A percentile compares a stretch with the other conserved stretches of the same genome.
Conservation (phyloP, 2,113 vertebrate species). For the Clarias gariepinus region DNA sequence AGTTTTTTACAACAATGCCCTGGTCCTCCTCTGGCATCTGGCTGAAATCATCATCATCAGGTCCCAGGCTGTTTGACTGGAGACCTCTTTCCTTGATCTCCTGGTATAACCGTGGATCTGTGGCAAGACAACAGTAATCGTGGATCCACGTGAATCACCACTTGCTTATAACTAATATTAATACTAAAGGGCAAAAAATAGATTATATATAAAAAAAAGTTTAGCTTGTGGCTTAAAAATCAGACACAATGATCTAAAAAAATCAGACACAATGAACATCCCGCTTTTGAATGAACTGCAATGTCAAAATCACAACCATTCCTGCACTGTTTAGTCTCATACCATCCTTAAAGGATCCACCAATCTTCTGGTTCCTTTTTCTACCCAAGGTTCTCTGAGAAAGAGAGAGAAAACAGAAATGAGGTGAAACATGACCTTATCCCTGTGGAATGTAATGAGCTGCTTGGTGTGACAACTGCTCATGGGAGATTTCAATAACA, state of each 20-base stretch:
- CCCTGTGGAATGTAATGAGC: conserved; percentile 15
- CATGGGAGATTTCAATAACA: background rate
- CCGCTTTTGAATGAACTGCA: background rate
- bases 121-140: background rate
- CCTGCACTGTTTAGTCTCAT: conserved; percentile 59
- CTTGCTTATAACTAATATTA: background rate
- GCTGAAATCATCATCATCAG: conserved; percentile 76
- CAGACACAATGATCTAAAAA: background rate
- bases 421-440: conserved; percentile 16
- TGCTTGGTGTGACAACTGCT: conserved; percentile 5
- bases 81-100: conserved; percentile 92
- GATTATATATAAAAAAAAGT: background rate
- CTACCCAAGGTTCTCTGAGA: conserved; percentile 79
- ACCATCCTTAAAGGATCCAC: conserved; percentile 96
- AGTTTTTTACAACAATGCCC: conserved; percentile 85
- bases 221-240: background rate
- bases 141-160: background rate
- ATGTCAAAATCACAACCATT: background rate
- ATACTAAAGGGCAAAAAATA: background rate
- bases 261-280: background rate
- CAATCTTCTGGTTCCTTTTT: conserved; percentile 77
- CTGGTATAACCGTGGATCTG: conserved; percentile 86
- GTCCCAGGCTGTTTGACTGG: conserved; percentile 78
- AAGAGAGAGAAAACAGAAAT: background rate
- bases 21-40: conserved; percentile 61